phyloP scores from a whole-genome alignment of 2,888 invertebrate species.

The Bombylius major region DNA sequence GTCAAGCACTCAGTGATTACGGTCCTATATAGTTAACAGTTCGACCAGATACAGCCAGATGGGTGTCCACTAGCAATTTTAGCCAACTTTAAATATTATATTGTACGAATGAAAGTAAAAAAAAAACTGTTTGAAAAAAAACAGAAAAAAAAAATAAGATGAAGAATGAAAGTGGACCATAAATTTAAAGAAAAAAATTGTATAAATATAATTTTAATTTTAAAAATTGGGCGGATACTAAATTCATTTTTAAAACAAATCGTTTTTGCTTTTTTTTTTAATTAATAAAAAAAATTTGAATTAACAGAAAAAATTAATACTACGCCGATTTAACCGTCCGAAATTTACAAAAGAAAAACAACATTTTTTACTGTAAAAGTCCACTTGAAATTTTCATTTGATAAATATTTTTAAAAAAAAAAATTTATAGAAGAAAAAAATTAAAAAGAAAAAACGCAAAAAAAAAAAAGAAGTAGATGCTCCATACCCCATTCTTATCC shows the following conservation, averaged over 20 bases:
- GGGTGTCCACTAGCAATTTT: constrained; percentile 38
- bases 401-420: background rate
- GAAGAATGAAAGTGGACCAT: too few species aligned
- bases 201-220: background rate
- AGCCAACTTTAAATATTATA: constrained; percentile 32
- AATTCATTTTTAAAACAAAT: too few species aligned
- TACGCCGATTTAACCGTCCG: background rate
- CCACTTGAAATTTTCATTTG: background rate
- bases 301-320: too few species aligned
- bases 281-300: too few species aligned
- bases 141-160: too few species aligned
- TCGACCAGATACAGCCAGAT: constrained; percentile 38
- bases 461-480: background rate
- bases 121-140: too few species aligned
- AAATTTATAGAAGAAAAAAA: background rate
- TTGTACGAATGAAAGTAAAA: background rate
- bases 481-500: too few species aligned
- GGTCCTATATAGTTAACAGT: constrained; percentile 41
- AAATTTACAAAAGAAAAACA: background rate
- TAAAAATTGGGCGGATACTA: background rate
- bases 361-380: background rate
- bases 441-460: background rate
- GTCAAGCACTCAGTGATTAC: constrained; percentile 37
- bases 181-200: too few species aligned
- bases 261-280: too few species aligned